These are phyloP conservation scores for Falco cherrug DNA, from an alignment of 2,797 vertebrate species.

Conservation along the genomic window DNA sequence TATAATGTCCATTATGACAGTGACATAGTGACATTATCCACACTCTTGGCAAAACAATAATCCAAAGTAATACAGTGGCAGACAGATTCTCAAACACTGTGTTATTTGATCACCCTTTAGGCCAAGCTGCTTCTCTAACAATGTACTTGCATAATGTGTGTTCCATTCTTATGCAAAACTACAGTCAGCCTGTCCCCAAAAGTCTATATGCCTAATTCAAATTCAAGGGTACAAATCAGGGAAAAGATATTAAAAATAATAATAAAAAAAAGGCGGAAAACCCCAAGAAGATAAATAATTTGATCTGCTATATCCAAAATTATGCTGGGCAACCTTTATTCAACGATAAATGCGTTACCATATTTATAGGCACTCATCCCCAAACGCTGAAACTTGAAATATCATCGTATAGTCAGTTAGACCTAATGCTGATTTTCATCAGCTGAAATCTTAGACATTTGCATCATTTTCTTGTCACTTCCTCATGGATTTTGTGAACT, in stretches of 20 bases:
- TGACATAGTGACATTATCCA: not conserved
- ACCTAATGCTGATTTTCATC: not conserved
- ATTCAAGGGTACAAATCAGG: not conserved
- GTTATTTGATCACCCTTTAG: not conserved
- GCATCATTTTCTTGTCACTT: not conserved
- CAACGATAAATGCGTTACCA: not conserved
- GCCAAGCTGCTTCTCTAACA: not conserved
- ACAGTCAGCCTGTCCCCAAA: accelerated
- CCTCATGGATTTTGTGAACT: not conserved
- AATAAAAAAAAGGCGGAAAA: not conserved
- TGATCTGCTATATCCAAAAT: not conserved
- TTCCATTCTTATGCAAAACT: not conserved
- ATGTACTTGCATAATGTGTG: accelerated
- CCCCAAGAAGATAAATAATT: not conserved
- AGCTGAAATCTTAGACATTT: not conserved
- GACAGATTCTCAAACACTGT: not conserved
- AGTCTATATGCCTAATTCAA: not conserved
- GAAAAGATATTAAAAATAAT: not conserved
- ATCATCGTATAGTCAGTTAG: not conserved
- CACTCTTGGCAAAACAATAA: not conserved
- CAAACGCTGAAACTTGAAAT: not conserved
- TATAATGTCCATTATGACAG: not conserved
- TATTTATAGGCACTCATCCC: not conserved
- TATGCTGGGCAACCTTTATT: not conserved
- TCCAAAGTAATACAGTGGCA: not conserved